Conservation (phyloP, 1,140 invertebrate species). For the Contarinia nasturtii region DNA sequence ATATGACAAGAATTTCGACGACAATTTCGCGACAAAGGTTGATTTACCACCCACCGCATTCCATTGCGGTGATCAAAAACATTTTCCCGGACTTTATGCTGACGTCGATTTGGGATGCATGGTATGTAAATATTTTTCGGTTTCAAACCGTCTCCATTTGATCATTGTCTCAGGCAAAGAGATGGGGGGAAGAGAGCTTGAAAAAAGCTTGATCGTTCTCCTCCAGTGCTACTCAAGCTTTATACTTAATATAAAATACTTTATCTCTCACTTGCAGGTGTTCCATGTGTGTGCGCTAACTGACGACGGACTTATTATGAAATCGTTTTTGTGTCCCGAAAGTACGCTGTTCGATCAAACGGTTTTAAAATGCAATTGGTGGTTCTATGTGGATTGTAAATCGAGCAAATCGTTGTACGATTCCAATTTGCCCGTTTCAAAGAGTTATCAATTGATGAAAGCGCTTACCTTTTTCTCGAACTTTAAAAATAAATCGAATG, state of each 20-base stretch:
- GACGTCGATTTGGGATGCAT: constrained; percentile 82
- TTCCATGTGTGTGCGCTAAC: constrained; percentile 81
- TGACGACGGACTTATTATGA: constrained; percentile 70
- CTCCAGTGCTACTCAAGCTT: not conserved
- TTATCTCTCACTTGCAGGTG: constrained; percentile 35
- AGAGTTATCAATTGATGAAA: constrained; percentile 81
- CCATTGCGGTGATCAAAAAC: constrained; percentile 73
- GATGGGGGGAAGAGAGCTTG: not conserved
- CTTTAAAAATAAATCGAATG: constrained; percentile 31
- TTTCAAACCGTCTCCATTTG: not conserved
- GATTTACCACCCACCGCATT: constrained; percentile 72
- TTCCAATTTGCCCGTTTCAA: constrained; percentile 74
- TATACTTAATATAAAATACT: not conserved
- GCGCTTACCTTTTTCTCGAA: constrained; percentile 63
- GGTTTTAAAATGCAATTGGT: constrained; percentile 80
- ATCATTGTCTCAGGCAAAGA: no score
- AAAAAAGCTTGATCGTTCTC: not conserved
- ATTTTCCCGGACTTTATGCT: constrained; percentile 74
- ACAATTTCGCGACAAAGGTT: constrained; percentile 64
- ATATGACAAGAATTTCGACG: constrained; percentile 74
- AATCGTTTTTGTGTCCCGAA: constrained; percentile 74
- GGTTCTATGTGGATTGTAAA: constrained; percentile 79
- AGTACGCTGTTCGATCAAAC: constrained; percentile 76
- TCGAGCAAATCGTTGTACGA: constrained; percentile 58
- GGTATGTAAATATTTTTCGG: constrained; percentile 42